phyloP scores from a whole-genome alignment of 1,140 invertebrate genomes.

The Metaphire vulgaris region DNA sequence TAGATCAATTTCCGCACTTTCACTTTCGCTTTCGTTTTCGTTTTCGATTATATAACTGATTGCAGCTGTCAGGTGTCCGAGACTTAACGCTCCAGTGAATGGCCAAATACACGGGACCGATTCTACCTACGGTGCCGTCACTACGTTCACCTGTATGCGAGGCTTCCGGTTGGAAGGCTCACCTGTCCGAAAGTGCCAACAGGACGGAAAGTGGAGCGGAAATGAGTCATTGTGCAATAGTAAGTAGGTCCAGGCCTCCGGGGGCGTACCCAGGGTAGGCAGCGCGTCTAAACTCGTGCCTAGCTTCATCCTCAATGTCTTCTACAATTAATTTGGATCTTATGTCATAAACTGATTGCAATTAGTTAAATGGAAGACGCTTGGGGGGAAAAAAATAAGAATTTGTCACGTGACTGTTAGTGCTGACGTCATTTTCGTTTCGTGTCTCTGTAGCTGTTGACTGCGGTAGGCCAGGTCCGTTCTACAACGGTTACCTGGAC shows the following conservation, averaged over 20 bases:
- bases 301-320: no score
- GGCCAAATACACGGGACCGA: slow-evolving; percentile 85
- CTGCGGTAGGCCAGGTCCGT: slow-evolving; percentile 77
- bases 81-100: slow-evolving; percentile 77
- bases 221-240: slow-evolving; percentile 76
- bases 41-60: no score
- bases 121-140: slow-evolving; percentile 85
- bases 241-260: slow-evolving; percentile 56
- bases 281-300: no score
- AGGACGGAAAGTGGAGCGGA: slow-evolving; percentile 86
- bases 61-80: slow-evolving; percentile 77
- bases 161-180: slow-evolving; percentile 83
- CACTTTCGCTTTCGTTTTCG: no score
- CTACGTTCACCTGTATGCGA: slow-evolving; percentile 86
- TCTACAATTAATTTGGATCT: no score
- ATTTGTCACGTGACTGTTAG: no score
- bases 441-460: slow-evolving; percentile 69
- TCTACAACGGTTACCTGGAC: slow-evolving; percentile 93
- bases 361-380: no score
- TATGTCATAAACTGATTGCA: no score
- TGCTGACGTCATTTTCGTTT: no score
- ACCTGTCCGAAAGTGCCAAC: slow-evolving; percentile 77
- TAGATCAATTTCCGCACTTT: no score
- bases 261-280: no score
- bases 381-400: no score